A percentile compares a stretch with the other conserved stretches of the same genome.
These are phyloP conservation scores for Schizaphis graminum DNA, from an alignment of 2,888 invertebrate genomes.

Conservation along the genomic window DNA sequence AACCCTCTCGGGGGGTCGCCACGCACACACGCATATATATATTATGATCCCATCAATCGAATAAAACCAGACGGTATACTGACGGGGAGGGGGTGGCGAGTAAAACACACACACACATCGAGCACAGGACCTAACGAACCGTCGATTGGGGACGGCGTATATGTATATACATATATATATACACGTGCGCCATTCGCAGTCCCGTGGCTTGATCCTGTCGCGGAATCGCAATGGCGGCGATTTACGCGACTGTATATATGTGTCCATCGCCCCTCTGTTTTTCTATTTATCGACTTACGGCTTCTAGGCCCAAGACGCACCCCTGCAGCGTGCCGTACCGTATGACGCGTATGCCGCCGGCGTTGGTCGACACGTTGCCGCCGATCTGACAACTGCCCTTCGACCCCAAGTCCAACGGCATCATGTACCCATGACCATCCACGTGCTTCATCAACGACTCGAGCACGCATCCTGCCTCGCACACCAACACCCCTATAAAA, in stretches of 20 bases:
- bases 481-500: conserved; percentile 79
- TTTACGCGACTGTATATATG: not conserved
- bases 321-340: conserved; percentile 97
- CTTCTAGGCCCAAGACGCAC: conserved; percentile 91
- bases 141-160: not conserved
- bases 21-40: too few species aligned
- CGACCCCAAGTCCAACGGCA: conserved; percentile 97
- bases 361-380: conserved; percentile 96
- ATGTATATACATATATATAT: not conserved
- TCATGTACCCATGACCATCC: conserved; percentile 81
- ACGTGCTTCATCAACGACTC: conserved; percentile 86
- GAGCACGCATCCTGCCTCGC: conserved; percentile 93
- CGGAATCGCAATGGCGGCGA: conserved; percentile 19
- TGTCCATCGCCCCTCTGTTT: not conserved
- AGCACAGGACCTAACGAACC: conserved; percentile 38
- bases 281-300: conserved; percentile 75
- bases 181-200: not conserved
- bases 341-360: conserved; percentile 91
- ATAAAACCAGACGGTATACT: conserved; percentile 8
- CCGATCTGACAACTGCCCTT: conserved; percentile 97
- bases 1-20: conserved; percentile 32
- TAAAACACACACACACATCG: conserved; percentile 6
- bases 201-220: not conserved
- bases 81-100: not conserved
- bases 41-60: conserved; percentile 35